Evolutionary conservation across 2,113 vertebrate species (phyloP).

Genomic region (Hyaena hyaena): DNA sequence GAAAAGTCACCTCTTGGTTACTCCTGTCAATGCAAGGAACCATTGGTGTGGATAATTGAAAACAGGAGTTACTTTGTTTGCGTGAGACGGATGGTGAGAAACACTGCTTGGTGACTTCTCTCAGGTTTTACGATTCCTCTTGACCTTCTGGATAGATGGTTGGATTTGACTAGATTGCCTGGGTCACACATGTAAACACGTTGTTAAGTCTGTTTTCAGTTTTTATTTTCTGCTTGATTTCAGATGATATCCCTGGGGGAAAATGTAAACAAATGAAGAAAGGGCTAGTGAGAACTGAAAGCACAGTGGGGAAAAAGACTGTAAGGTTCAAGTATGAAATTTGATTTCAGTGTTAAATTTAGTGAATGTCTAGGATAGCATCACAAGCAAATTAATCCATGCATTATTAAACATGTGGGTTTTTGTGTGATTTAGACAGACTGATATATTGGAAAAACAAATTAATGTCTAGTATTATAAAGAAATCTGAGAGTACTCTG

Average conservation of each 20-base stretch:
- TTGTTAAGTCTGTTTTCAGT: constrained; percentile 43
- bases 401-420: neutral
- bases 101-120: neutral
- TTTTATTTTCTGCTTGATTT: constrained; percentile 65
- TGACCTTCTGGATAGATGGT: constrained; percentile 8
- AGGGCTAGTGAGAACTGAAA: constrained; percentile 16
- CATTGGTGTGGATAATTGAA: constrained; percentile 25
- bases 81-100: neutral
- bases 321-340: neutral
- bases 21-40: neutral
- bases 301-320: neutral
- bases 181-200: constrained; percentile 9
- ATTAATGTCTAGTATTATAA: neutral
- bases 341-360: constrained; percentile 23
- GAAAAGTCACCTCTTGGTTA: constrained; percentile 36
- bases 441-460: neutral
- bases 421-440: neutral
- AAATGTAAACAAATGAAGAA: constrained; percentile 48
- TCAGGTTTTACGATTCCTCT: neutral
- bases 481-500: neutral
- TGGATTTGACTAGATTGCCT: constrained; percentile 20
- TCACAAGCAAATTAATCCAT: neutral
- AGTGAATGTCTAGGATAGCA: neutral
- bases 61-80: neutral
- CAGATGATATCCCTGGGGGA: neutral